A percentile compares a stretch with the other conserved stretches of the same genome.
Evolutionary conservation across 1,140 invertebrate species (phyloP).

Genomic region (Orius laevigatus): DNA sequence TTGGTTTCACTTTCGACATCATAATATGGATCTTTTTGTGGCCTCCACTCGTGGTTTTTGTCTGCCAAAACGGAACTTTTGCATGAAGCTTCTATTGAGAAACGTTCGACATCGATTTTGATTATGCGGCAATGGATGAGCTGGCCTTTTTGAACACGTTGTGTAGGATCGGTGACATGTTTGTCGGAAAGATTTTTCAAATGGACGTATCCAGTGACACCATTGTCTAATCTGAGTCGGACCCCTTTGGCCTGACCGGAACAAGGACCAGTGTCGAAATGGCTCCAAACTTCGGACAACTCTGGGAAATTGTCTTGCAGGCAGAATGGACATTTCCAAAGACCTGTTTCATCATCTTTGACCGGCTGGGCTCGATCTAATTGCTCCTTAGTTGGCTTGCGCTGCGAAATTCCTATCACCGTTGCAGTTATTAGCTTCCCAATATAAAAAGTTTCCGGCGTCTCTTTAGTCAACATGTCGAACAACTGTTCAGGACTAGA

Average conservation of each 20-base stretch:
- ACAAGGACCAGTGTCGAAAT: conserved; percentile 90
- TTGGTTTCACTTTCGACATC: conserved; percentile 73
- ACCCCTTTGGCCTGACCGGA: conserved; percentile 91
- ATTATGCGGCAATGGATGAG: conserved; percentile 84
- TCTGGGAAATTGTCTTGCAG: conserved; percentile 89
- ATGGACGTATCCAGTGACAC: conserved; percentile 84
- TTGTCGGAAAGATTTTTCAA: conserved; percentile 92
- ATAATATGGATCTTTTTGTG: conserved; percentile 78
- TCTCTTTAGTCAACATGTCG: conserved; percentile 92
- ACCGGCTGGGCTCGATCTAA: conserved; percentile 90
- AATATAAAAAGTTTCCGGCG: conserved; percentile 84
- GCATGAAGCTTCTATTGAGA: conserved; percentile 85
- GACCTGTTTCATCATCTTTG: conserved; percentile 77
- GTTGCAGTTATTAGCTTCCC: conserved; percentile 71
- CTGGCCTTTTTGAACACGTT: conserved; percentile 73
- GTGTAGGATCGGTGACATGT: conserved; percentile 80
- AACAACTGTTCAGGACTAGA: conserved; percentile 77
- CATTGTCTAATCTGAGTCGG: conserved; percentile 79
- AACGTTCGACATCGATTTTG: conserved; percentile 90
- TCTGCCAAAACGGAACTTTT: conserved; percentile 85
- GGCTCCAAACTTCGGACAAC: conserved; percentile 91
- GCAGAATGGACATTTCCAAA: conserved; percentile 97
- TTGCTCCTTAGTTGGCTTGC: conserved; percentile 82
- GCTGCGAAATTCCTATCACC: conserved; percentile 60
- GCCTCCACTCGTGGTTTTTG: conserved; percentile 79